Evolutionary conservation across 2,888 invertebrate genomes (phyloP).

Genomic region (Balanococcus diminutus): DNA sequence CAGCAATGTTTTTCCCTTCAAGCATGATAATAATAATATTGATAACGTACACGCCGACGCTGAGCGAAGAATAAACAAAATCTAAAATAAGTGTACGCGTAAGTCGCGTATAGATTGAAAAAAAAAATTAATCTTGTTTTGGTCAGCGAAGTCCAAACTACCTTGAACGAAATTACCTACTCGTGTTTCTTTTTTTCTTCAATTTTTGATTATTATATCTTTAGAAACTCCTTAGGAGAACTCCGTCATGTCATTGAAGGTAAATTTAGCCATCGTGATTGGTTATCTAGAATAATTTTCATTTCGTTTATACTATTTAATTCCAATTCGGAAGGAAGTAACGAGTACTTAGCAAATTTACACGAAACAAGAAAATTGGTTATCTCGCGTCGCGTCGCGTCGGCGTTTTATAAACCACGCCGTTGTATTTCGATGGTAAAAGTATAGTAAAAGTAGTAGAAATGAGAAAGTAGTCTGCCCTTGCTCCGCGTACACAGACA

Average conservation of each 20-base stretch:
- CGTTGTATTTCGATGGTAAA: neutral
- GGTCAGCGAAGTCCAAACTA: neutral
- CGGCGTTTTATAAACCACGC: slow-evolving; percentile 8
- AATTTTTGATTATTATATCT: no score
- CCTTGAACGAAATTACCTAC: neutral
- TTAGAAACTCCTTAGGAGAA: neutral
- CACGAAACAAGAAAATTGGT: neutral
- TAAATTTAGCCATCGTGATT: neutral
- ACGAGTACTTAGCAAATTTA: neutral
- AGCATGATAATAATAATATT: no score
- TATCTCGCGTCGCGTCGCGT: neutral
- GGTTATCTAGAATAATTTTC: neutral
- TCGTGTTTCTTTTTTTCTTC: neutral
- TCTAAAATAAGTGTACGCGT: neutral
- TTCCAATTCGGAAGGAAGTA: slow-evolving; percentile 30
- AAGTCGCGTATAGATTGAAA: neutral
- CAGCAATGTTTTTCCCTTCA: neutral
- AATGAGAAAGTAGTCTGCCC: slow-evolving; percentile 10
- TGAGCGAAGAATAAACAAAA: neutral
- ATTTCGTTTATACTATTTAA: neutral
- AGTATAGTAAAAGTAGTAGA: slow-evolving; percentile 34
- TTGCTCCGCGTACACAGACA: neutral
- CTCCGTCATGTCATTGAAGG: neutral
- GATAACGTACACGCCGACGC: neutral
- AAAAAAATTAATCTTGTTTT: neutral